A percentile compares a stretch with the other conserved stretches of the same genome.
Evolutionary conservation across 2,113 vertebrate species (phyloP).

Genomic region (Rhinopithecus roxellana): DNA sequence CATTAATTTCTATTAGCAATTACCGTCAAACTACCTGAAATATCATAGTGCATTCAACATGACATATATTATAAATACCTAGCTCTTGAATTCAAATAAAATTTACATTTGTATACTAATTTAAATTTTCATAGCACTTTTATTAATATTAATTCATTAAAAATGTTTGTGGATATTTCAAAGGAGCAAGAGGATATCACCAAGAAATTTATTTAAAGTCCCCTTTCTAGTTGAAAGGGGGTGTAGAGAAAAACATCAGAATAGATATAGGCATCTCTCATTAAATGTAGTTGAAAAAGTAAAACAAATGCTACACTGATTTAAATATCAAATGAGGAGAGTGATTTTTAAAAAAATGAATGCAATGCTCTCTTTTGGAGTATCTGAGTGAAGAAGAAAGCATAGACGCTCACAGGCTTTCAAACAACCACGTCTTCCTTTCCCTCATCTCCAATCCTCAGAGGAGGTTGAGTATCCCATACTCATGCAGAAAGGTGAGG

Average conservation of each 20-base stretch:
- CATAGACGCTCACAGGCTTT: background rate
- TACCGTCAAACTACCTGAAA: background rate
- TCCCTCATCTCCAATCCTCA: background rate
- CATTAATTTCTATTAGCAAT: background rate
- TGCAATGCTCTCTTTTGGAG: background rate
- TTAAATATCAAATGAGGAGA: conserved; percentile 49
- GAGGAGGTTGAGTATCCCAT: background rate
- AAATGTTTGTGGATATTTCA: background rate
- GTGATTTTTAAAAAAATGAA: background rate
- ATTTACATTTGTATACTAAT: background rate
- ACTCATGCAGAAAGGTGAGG: background rate
- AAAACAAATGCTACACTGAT: background rate
- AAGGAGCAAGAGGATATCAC: background rate
- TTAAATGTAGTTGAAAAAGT: conserved; percentile 2
- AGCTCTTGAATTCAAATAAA: background rate
- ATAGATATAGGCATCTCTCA: background rate
- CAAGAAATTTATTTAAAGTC: background rate
- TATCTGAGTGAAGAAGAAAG: background rate
- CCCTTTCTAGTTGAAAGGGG: background rate
- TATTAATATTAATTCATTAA: conserved; percentile 30
- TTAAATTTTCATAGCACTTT: background rate
- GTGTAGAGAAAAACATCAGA: background rate
- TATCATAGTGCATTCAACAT: background rate
- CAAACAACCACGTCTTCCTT: background rate
- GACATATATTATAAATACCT: background rate